Conservation (phyloP, 1,140 invertebrate species). For the Drosophila bocki region DNA sequence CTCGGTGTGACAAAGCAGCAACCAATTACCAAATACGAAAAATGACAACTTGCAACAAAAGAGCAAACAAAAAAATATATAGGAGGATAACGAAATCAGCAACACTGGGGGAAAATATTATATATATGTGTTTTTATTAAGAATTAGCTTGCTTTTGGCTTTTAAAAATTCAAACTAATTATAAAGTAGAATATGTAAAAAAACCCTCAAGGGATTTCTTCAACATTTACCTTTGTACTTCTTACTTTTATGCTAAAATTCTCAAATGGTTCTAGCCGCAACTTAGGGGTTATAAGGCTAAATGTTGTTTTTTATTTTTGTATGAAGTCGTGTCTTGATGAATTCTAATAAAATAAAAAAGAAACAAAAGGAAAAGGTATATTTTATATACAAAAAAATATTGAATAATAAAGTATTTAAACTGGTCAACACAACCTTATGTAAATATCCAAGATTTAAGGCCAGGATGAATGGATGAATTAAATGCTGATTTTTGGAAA, state of each 20-base stretch:
- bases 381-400: no score
- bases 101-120: conserved; percentile 14
- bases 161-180: background rate
- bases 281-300: background rate
- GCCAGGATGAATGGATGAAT: no score
- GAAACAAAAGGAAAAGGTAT: no score
- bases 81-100: conserved; percentile 25
- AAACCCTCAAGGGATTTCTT: no score
- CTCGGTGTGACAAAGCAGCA: conserved; percentile 77
- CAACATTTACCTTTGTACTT: background rate
- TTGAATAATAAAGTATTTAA: no score
- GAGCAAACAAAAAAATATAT: conserved; percentile 15
- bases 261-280: background rate
- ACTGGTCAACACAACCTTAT: no score
- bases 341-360: no score
- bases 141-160: background rate
- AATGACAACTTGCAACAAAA: conserved; percentile 77
- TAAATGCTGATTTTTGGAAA: background rate
- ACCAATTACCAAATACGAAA: conserved; percentile 83
- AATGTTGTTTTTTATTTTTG: background rate
- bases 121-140: background rate
- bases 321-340: no score
- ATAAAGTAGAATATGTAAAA: background rate
- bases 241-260: background rate
- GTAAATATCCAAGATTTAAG: no score